Evolutionary conservation across 2,888 invertebrate species (phyloP), one percentile per base, ranked within the genome.

Genomic region (Pammene fasciana): DNA sequence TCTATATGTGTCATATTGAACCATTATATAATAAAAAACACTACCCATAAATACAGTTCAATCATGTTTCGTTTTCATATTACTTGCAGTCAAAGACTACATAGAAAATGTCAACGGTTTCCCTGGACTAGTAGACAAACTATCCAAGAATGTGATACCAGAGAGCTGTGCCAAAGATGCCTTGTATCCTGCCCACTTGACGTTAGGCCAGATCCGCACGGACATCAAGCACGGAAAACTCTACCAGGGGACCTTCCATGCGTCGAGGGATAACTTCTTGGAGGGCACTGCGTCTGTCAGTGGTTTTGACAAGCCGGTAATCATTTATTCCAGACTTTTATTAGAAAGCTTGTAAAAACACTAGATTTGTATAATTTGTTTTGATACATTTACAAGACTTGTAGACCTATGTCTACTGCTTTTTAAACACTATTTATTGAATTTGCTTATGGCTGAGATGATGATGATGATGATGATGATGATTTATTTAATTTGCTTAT

Each of bases 191-290:
- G 96, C 97, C 18, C 98, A 99, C 87, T 91, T 97, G 71, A 94
- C 97, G 0, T 94, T 96, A 0, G 89, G 94, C 0, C 95, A 96
- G 82, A 93, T 99, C 16, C 96, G 97, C 71, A 93, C 94, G 0
- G 98, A 98, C 0, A 94, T 99, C 54, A 96, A 96, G 79, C 94
- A 93, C 72, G 97, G 97, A 0, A 94, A 93, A 74, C 89, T 97
- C 6, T 83, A 95, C 50, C 98, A 97, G 82, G 99, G 98, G 0
- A 94, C 95, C 0, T 97, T 97, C 81, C 93, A 95, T 80, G 97
- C 98, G 0, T 98, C 98, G 0, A 93, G 97, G 64, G 98, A 99
- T 80, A 99, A 99, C 87, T 99, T 97, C 83, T 92, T 99, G 13
- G 99, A 99, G 88, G 99, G 98, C 10, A 95, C 94, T 72, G 97